Percentiles rank a stretch among this genome's conserved stretches.
These are phyloP conservation scores for Petrosia ficiformis DNA, from an alignment of 37 sponge, comb jelly and placozoan genomes.

Conservation along the genomic window DNA sequence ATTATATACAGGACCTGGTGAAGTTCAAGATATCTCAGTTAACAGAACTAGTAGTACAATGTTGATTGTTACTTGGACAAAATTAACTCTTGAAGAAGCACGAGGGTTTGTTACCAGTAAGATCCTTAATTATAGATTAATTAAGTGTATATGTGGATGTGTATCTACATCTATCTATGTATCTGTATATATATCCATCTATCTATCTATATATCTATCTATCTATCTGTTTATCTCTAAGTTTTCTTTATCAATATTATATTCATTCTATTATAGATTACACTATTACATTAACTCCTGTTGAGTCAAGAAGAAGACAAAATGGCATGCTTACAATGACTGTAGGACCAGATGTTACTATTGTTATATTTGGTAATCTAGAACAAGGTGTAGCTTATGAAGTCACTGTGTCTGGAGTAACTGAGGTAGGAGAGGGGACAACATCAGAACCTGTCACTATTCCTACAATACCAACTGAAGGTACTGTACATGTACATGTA, in stretches of 20 bases:
- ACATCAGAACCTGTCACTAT: neutral
- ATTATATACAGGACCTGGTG: neutral
- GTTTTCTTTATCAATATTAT: too few species aligned
- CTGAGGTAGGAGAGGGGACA: neutral
- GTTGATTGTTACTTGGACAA: neutral
- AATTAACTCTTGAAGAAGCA: neutral
- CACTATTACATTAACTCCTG: neutral
- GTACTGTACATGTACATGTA: neutral
- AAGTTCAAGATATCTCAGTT: neutral
- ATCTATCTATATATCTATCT: too few species aligned
- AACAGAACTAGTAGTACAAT: neutral
- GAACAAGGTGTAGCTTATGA: neutral
- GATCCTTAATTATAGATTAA: too few species aligned
- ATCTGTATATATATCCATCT: too few species aligned
- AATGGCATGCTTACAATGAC: neutral
- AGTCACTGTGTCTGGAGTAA: neutral
- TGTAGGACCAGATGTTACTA: neutral
- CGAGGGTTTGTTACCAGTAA: neutral
- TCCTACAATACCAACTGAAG: neutral
- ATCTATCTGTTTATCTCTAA: too few species aligned
- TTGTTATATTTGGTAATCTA: neutral
- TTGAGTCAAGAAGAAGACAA: neutral
- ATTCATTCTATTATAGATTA: too few species aligned
- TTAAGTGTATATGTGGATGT: too few species aligned
- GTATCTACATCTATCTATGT: too few species aligned